Evolutionary conservation across 2,888 invertebrate genomes (phyloP), one percentile per base, ranked within the genome.

Genomic region (Synergus laeviventris): DNA sequence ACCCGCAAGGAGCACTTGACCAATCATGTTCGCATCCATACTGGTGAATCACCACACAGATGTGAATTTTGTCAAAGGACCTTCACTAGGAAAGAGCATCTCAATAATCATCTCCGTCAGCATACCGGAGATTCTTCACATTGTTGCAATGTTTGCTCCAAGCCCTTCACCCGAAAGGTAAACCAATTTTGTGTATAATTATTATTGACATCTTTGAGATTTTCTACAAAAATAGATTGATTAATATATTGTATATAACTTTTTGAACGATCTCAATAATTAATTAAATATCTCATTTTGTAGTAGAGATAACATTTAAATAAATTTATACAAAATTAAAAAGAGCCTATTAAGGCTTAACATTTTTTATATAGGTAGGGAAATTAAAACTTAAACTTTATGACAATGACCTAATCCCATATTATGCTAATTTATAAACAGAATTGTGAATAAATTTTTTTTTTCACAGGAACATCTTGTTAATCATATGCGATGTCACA

Each of bases 1-100:
- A 96, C 96, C 1, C 93, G 96, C 85, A 96, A 96, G 91, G 97
- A 97, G 90, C 96, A 97, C 91, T 93, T 97, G 83, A 96, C 96
- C 82, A 96, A 96, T 91, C 97, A 97, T 89, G 95, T 97, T 90
- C 93, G 95, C 84, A 91, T 91, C 85, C 91, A 91, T 82, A 91
- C 91, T 74, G 91, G 95, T 76, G 94, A 94, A 91, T 94, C 94
- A 83, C 95, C 95, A 76, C 95, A 95, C 89, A 91, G 94, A 83
- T 95, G 95, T 91, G 93, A 94, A 86, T 94, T 94, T 90, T 95
- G 94, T 91, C 93, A 92, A 91, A 94, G 95, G 91, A 94, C 93
- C 76, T 95, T 95, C 91, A 94, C 94, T 45, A 91, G 95, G 85
- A 95, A 95, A 91, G 95, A 95, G 88, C 95, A 95, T 84, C 93